A percentile compares a stretch with the other conserved stretches of the same genome.
These are phyloP conservation scores for Meteorus colon DNA, from an alignment of 2,888 invertebrate genomes.

Conservation along the genomic window DNA sequence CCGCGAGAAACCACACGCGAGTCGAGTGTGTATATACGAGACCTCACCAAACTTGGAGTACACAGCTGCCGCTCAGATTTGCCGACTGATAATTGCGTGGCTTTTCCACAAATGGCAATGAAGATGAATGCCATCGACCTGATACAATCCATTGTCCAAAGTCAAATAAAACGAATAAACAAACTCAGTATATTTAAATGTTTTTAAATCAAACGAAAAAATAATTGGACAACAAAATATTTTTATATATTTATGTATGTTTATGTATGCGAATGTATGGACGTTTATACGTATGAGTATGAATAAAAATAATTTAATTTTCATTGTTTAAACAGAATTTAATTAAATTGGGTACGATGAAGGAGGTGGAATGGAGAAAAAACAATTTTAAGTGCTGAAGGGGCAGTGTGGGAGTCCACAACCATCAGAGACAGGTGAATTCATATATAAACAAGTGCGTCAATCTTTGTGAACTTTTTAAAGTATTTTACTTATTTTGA, in stretches of 20 bases:
- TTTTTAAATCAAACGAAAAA: background rate
- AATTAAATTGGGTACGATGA: background rate
- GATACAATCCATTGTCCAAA: slow-evolving; percentile 29
- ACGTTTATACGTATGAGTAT: background rate
- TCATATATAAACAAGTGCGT: slow-evolving; percentile 1
- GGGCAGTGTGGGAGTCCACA: background rate
- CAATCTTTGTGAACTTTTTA: background rate
- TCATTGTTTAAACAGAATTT: background rate
- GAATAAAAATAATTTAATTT: background rate
- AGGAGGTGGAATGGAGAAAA: background rate
- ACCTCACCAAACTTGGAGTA: slow-evolving; percentile 66
- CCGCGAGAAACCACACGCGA: slow-evolving; percentile 47
- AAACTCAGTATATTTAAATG: background rate
- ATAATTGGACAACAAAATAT: background rate
- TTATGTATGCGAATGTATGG: background rate
- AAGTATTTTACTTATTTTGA: background rate
- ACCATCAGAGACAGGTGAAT: background rate
- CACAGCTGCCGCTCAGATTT: slow-evolving; percentile 70
- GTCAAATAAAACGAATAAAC: background rate
- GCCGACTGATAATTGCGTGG: slow-evolving; percentile 69
- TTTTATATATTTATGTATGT: background rate
- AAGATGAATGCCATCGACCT: slow-evolving; percentile 46
- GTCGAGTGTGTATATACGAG: background rate
- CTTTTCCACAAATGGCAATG: slow-evolving; percentile 69
- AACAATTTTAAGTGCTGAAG: background rate